Base-by-base conservation (phyloP, 2,888 invertebrate species). In the Cheilosia vulpina region DNA sequence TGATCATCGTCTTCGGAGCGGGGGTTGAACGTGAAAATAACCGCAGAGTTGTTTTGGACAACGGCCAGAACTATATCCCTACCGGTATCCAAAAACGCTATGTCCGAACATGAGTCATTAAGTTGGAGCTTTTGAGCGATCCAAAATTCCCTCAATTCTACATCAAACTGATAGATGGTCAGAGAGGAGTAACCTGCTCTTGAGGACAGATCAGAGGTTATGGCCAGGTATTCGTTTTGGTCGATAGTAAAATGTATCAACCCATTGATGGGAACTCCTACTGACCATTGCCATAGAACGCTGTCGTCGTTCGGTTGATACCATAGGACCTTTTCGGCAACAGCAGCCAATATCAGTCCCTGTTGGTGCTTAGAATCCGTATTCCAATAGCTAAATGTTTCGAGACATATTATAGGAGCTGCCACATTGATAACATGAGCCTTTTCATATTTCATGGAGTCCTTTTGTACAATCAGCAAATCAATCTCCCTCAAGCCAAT, bases 51-150 rank as follows among this genome's bases (percentile, higher is more conserved):
- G 0, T 87, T 79, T 80, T 92, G 92, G 0, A 90, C 89, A 15
- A 92, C 87, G 4, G 90, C 91, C 0, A 93, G 80, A 4, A 92
- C 84, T 15, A 90, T 81, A 80, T 92, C 92, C 0, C 90, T 88
- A 0, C 92, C 92, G 0, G 90, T 90, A 34, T 92, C 90, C 5
- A 92, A 79, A 7, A 91, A 84, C 0, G 89, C 88, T 0, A 91
- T 81, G 43, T 90, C 89, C 0, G 83, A 71, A 31, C 90, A 89
- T 0, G 84, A 24, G 19, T 88, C 53, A 6, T 88, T 50, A 38
- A 92, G 47, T 15, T 89, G 90, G 75, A 92, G 68, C 0, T 89
- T 89, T 83, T 92, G 92, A 1, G 87, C 89, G 31, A 92, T 89
- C 91, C 91, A 92, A 72, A 91, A 91, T 63, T 92, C 90, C 43